Percentiles rank a stretch among this genome's conserved stretches.
Conservation (phyloP, 2,113 vertebrate genomes). For the Cyanoramphus novaezelandiae region DNA sequence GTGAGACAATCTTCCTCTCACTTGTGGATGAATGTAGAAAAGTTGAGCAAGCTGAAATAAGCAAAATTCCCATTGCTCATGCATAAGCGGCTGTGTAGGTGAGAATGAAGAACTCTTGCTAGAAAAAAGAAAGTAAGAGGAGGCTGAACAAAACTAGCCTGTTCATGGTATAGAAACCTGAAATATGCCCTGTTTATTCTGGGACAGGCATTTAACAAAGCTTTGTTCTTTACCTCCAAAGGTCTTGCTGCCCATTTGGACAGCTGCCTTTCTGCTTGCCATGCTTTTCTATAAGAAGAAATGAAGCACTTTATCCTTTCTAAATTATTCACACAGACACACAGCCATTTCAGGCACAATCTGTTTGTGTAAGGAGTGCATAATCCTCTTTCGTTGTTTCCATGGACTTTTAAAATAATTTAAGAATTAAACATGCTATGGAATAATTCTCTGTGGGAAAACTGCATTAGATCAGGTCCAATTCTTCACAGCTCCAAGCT, state of each 20-base stretch:
- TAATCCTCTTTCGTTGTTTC: neutral
- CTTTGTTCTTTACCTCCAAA: neutral
- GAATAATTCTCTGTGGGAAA: neutral
- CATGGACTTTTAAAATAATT: constrained; percentile 18
- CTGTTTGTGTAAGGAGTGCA: neutral
- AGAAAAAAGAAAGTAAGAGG: neutral
- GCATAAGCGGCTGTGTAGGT: neutral
- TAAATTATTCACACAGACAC: neutral
- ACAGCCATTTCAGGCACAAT: neutral
- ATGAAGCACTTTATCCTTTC: neutral
- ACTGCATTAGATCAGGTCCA: neutral
- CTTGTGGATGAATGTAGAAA: neutral
- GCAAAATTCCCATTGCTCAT: neutral
- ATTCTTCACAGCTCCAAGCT: neutral
- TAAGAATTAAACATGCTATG: neutral
- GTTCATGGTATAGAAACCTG: neutral
- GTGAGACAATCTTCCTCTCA: neutral
- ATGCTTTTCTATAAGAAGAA: neutral
- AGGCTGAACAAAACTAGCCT: neutral
- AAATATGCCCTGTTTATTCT: neutral
- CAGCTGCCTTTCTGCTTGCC: neutral
- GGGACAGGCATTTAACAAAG: neutral
- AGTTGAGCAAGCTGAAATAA: fast-evolving
- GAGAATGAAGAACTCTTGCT: neutral
- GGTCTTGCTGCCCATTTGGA: neutral